Evolutionary conservation across 2,888 invertebrate species (phyloP).

Genomic region (Dexiosoma caninum): DNA sequence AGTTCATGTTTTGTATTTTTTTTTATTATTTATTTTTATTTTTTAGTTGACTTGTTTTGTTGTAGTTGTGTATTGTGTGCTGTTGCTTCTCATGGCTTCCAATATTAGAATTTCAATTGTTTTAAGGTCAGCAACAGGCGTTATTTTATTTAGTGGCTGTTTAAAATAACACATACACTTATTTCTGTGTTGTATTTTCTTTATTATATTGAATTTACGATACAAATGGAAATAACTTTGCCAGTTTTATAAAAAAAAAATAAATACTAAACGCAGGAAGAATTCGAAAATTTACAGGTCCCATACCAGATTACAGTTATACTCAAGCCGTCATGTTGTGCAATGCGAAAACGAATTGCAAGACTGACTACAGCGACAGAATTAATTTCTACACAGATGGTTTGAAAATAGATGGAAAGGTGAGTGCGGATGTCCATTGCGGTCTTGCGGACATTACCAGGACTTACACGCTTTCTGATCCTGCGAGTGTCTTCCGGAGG

Average conservation of each 20-base stretch:
- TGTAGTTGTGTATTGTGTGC: neutral
- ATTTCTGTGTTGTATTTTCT: neutral
- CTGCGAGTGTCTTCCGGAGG: too few relatives aligned
- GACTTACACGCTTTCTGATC: too few relatives aligned
- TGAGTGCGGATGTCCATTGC: too few relatives aligned
- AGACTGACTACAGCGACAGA: too few relatives aligned
- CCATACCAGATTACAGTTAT: neutral
- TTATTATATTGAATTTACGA: slow-evolving; percentile 8
- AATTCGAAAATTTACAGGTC: neutral
- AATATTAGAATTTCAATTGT: slow-evolving; percentile 3
- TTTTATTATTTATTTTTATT: neutral
- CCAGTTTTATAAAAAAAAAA: neutral
- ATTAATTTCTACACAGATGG: too few relatives aligned
- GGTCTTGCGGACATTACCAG: too few relatives aligned
- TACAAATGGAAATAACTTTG: neutral
- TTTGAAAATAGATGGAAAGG: too few relatives aligned
- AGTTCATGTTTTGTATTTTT: slow-evolving; percentile 38
- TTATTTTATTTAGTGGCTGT: neutral
- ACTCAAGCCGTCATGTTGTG: too few relatives aligned
- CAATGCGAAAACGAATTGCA: too few relatives aligned
- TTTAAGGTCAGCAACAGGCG: slow-evolving; percentile 52
- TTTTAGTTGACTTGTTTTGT: slow-evolving; percentile 26
- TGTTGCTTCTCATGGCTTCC: neutral
- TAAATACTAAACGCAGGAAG: neutral
- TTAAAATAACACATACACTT: neutral